These are phyloP conservation scores for Clarias platycephalus DNA, from an alignment of 2,797 vertebrate species.

Conservation along the genomic window DNA sequence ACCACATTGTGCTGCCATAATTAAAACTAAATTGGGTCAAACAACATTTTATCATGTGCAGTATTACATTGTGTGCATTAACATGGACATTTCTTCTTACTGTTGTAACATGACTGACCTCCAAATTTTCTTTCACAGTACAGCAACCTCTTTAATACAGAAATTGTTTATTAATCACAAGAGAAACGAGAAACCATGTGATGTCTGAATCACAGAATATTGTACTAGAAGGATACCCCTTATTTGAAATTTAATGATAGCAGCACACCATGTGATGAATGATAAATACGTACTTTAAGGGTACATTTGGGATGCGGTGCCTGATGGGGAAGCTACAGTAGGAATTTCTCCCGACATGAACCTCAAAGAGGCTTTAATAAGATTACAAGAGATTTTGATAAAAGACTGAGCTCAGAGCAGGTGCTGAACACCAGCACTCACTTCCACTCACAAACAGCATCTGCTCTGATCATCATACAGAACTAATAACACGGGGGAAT, in stretches of 20 bases:
- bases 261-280: background rate
- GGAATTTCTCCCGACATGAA: constrained; percentile 37
- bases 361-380: constrained; percentile 39
- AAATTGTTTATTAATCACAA: background rate
- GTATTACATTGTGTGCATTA: too few species aligned
- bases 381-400: constrained; percentile 45
- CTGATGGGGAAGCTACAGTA: background rate
- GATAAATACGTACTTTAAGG: background rate
- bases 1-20: too few species aligned
- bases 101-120: background rate
- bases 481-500: background rate
- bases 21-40: too few species aligned
- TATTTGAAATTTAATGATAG: background rate
- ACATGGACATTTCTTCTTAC: background rate
- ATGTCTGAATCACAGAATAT: background rate
- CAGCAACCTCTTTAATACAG: background rate
- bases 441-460: background rate
- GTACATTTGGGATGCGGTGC: background rate
- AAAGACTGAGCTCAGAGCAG: constrained; percentile 15
- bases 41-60: too few species aligned
- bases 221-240: background rate
- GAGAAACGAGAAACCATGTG: background rate
- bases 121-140: background rate
- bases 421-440: constrained; percentile 24
- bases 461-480: constrained; percentile 14